phyloP scores from a whole-genome alignment of 2,888 invertebrate species.

The Spodoptera picta region DNA sequence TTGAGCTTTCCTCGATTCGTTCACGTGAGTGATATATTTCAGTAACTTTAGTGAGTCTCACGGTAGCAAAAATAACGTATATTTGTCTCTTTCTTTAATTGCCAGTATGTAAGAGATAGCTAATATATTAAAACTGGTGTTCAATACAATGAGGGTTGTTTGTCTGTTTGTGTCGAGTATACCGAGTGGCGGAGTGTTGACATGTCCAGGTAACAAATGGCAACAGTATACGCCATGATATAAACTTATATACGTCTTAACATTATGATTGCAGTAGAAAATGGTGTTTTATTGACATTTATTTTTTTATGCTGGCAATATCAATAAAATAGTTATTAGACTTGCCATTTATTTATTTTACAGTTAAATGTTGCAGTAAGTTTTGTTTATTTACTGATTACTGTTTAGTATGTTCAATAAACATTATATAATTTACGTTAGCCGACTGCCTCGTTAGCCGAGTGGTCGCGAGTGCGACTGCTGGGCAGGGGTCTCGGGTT shows the following conservation, averaged over 20 bases:
- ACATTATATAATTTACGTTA: not conserved
- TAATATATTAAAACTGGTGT: constrained; percentile 4
- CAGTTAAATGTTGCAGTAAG: not conserved
- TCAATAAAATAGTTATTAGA: not conserved
- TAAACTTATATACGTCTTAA: not conserved
- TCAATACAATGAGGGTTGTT: constrained; percentile 23
- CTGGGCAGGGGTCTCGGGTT: too few relatives aligned
- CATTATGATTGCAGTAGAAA: constrained; percentile 14
- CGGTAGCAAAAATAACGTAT: not conserved
- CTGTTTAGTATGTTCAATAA: too few relatives aligned
- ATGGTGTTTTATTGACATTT: constrained; percentile 9
- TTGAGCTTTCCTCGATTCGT: too few relatives aligned
- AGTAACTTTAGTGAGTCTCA: too few relatives aligned
- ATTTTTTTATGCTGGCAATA: constrained; percentile 4
- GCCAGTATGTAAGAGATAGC: constrained; percentile 3
- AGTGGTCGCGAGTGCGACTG: too few relatives aligned
- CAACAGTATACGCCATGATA: constrained; percentile 25
- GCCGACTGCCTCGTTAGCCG: too few relatives aligned
- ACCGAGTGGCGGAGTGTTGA: constrained; percentile 22
- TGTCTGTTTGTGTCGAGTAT: constrained; percentile 39
- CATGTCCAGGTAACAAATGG: constrained; percentile 37
- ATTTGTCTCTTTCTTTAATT: not conserved
- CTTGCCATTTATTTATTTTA: too few relatives aligned
- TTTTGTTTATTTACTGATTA: not conserved
- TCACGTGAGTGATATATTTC: too few relatives aligned